These are phyloP conservation scores for Fundulus diaphanus DNA, from an alignment of 2,797 vertebrate species.

Conservation along the genomic window DNA sequence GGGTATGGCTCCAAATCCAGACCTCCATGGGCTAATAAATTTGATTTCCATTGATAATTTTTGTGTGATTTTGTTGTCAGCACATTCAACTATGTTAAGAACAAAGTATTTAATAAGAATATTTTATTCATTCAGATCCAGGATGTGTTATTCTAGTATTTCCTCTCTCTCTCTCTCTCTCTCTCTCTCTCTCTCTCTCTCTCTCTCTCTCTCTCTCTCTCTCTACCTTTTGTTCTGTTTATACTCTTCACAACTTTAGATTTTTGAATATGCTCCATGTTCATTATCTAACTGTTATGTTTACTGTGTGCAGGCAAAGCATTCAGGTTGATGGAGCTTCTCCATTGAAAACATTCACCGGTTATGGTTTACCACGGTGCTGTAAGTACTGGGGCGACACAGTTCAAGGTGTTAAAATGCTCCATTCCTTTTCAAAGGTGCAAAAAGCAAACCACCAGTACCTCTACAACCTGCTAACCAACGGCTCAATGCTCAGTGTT, in stretches of 20 bases:
- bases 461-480: neutral
- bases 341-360: neutral
- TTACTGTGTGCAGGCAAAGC: neutral
- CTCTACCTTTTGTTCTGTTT: neutral
- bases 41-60: too few species aligned
- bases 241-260: neutral
- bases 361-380: neutral
- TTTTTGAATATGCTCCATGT: neutral
- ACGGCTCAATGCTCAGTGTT: neutral
- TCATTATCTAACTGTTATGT: neutral
- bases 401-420: constrained; percentile 4
- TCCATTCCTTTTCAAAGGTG: neutral
- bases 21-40: too few species aligned
- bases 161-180: too few species aligned
- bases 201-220: too few species aligned
- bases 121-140: too few species aligned
- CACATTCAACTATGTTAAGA: too few species aligned
- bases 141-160: too few species aligned
- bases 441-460: constrained; percentile 7
- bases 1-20: too few species aligned
- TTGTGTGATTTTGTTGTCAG: too few species aligned
- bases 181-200: too few species aligned
- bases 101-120: too few species aligned
- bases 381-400: neutral
- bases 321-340: neutral